Evolutionary conservation across 2,797 vertebrate species (phyloP).

Genomic region (Argyrosomus regius): DNA sequence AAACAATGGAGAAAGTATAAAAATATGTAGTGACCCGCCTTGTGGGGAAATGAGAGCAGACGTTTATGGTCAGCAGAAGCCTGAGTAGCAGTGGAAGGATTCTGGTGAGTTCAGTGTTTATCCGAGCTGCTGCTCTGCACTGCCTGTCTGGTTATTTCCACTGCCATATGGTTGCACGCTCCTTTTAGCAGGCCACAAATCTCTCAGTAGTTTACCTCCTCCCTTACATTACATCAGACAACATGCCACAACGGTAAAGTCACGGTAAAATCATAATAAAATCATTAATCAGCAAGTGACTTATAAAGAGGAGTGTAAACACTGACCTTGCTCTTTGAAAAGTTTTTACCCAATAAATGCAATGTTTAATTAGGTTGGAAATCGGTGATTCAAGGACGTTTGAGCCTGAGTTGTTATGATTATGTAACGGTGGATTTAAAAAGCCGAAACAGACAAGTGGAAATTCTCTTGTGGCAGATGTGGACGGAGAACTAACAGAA

Average conservation of each 20-base stretch:
- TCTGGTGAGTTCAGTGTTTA: conserved; percentile 51
- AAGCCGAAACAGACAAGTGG: conserved; percentile 67
- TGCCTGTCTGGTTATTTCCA: conserved; percentile 57
- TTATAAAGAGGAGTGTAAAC: conserved; percentile 21
- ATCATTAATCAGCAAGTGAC: conserved; percentile 32
- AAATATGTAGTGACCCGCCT: not conserved
- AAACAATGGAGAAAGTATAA: conserved; percentile 13
- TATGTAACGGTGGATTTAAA: conserved; percentile 66
- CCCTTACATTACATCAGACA: conserved; percentile 36
- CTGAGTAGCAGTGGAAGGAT: conserved; percentile 31
- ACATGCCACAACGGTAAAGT: conserved; percentile 27
- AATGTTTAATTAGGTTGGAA: conserved; percentile 52
- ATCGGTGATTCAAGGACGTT: conserved; percentile 46
- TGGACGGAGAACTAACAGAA: conserved; percentile 65
- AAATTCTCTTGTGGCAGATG: conserved; percentile 68
- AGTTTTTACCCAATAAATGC: conserved; percentile 40
- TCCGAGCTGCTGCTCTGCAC: conserved; percentile 19
- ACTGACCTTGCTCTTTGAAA: conserved; percentile 14
- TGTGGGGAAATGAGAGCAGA: conserved; percentile 29
- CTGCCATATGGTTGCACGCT: conserved; percentile 29
- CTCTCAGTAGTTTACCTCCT: conserved; percentile 23
- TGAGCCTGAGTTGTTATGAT: conserved; percentile 38
- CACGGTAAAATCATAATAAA: conserved; percentile 37
- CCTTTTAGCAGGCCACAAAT: conserved; percentile 1
- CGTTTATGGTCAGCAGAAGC: conserved; percentile 10